Evolutionary conservation across 1,140 invertebrate species (phyloP).

Genomic region (Eurosta solidaginis): DNA sequence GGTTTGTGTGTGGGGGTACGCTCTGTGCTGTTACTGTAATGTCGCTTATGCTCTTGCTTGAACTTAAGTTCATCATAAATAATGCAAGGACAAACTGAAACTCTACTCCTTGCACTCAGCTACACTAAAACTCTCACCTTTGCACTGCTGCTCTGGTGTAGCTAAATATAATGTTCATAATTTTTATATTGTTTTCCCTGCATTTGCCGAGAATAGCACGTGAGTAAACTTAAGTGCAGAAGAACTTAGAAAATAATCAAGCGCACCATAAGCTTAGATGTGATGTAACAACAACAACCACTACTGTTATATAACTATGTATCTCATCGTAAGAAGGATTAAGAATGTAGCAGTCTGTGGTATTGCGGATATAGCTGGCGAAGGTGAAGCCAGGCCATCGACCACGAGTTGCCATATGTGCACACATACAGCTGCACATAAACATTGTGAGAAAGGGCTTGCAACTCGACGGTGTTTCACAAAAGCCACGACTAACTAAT

Average conservation of each 20-base stretch:
- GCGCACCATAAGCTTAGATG: neutral
- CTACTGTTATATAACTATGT: no score
- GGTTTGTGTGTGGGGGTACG: neutral
- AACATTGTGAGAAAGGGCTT: neutral
- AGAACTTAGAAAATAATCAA: conserved; percentile 7
- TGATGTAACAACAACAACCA: no score
- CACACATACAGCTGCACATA: neutral
- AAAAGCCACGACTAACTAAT: neutral
- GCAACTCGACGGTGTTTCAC: neutral
- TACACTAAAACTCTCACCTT: no score
- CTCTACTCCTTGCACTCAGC: neutral
- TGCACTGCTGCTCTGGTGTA: neutral
- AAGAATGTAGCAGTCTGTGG: neutral
- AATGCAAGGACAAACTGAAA: neutral
- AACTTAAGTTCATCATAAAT: conserved; percentile 2
- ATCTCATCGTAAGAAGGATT: neutral
- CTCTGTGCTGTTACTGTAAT: neutral
- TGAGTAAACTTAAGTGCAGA: neutral
- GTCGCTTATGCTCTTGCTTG: neutral
- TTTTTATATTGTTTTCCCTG: conserved; percentile 4
- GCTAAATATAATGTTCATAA: neutral
- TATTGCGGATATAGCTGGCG: neutral
- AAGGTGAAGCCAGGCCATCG: neutral
- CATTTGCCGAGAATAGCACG: neutral
- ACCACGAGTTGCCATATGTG: neutral